Conservation (phyloP, 2,888 invertebrate genomes). For the Drosophila niveifrons region DNA sequence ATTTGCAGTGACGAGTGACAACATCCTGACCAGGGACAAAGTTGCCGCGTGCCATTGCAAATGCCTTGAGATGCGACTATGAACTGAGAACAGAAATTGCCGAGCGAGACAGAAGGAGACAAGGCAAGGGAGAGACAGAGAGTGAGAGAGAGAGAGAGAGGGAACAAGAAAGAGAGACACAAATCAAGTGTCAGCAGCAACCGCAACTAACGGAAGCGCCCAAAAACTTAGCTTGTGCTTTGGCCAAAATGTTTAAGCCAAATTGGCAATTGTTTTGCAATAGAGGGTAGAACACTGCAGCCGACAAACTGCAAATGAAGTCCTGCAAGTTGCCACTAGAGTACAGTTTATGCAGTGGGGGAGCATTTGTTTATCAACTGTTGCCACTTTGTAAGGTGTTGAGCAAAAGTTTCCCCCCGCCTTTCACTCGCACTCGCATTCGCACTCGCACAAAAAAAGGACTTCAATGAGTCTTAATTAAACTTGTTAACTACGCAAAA, state of each 20-base stretch:
- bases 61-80: slow-evolving; percentile 70
- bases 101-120: slow-evolving; percentile 10
- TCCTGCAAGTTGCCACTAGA: slow-evolving; percentile 15
- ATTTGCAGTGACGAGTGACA: slow-evolving; percentile 62
- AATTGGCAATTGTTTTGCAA: slow-evolving; percentile 75
- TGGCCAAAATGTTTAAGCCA: slow-evolving; percentile 73
- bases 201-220: slow-evolving; percentile 57
- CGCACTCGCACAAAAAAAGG: slow-evolving; percentile 12
- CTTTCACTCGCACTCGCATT: slow-evolving; percentile 1
- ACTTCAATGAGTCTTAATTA: slow-evolving; percentile 70
- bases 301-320: slow-evolving; percentile 51
- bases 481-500: slow-evolving; percentile 63
- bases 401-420: slow-evolving; percentile 29
- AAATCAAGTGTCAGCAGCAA: slow-evolving; percentile 71
- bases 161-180: slow-evolving; percentile 40
- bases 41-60: slow-evolving; percentile 70
- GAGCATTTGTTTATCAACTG: slow-evolving; percentile 42
- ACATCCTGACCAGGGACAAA: slow-evolving; percentile 78
- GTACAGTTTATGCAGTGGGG: slow-evolving; percentile 2
- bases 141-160: slow-evolving; percentile 33
- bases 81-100: slow-evolving; percentile 62
- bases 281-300: slow-evolving; percentile 30
- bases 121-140: too few relatives aligned
- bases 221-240: slow-evolving; percentile 66
- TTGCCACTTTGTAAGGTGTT: slow-evolving; percentile 51